phyloP scores from a whole-genome alignment of 2,797 vertebrate species.

The Neostethus bicornis region DNA sequence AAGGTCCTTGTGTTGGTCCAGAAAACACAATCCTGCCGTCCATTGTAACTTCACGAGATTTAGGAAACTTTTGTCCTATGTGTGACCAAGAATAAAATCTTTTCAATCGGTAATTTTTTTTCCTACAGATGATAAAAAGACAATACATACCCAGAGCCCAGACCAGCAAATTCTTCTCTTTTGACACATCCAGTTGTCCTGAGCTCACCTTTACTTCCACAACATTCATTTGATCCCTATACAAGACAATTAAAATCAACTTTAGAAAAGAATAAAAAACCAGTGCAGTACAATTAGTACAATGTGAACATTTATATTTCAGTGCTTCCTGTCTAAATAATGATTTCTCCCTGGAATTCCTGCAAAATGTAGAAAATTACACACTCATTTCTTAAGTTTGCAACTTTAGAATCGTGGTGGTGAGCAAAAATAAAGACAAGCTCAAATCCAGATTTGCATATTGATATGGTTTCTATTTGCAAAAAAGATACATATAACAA shows the following conservation, averaged over 20 bases:
- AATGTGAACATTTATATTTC: background rate
- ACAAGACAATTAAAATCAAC: conserved; percentile 10
- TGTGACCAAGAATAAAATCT: background rate
- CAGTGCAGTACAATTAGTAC: background rate
- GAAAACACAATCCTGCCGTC: conserved; percentile 86
- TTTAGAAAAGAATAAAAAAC: background rate
- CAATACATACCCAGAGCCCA: conserved; percentile 84
- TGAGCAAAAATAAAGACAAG: no score
- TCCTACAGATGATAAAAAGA: background rate
- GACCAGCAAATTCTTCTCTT: conserved; percentile 90
- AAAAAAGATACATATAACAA: no score
- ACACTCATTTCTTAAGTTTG: background rate
- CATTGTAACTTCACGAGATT: conserved; percentile 88
- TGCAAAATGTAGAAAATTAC: background rate
- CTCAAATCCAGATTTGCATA: no score
- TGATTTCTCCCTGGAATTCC: background rate
- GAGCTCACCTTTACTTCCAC: conserved; percentile 89
- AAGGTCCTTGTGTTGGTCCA: conserved; percentile 75
- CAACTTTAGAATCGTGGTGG: no score
- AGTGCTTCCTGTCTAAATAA: background rate
- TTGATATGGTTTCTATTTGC: no score
- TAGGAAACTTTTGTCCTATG: conserved; percentile 94
- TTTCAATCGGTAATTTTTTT: conserved; percentile 1
- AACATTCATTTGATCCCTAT: conserved; percentile 85
- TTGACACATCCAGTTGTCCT: conserved; percentile 88